Evolutionary conservation across 2,113 vertebrate genomes (phyloP), one percentile per base, ranked within the genome.

Genomic region (Camelus dromedarius): DNA sequence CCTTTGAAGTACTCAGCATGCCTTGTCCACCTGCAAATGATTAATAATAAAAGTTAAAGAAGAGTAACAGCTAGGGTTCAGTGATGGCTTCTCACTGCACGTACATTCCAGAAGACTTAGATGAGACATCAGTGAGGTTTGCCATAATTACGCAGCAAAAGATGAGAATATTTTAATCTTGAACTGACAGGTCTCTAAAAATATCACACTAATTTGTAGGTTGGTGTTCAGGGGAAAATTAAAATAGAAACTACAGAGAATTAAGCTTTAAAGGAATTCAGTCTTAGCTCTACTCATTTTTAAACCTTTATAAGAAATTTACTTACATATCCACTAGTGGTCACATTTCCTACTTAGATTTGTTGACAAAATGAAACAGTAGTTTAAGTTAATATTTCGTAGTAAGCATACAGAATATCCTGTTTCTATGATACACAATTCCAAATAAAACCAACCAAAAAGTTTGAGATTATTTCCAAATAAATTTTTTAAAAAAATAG

Each of bases 21-120:
- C 84, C 48, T 96, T 30, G 79, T 91, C 42, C 46, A 32, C 19
- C 52, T 70, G 46, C 30, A 69, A 93, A 66, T 86, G 35, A 96
- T 96, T 93, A 91, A 95, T 95, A 89, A 86, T 93, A 85, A 77
- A 84, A 94, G 95, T 85, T 87, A 77, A 79, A 70, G 77, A 93
- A 30, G 22, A 91, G 7, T 64, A 94, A 89, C 85, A 89, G 48
- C 28, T 79, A 11, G 22, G 7, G 26, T 89, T 82, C 48, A 69
- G 15, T 69, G 56, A 69, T 26, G 42, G 5, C 24, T 70, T 88
- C 38, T 66, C 70, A 73, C n/a, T 77, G 87, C 64, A 86, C 3
- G 13, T 19, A 58, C 26, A 62, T 79, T 96, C 16, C 8, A 38
- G 12, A 87, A 75, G 28, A 95, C 60, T 94, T 86, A 95, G 46